Conservation (phyloP, 2,797 vertebrate genomes). For the Semotilus atromaculatus region DNA sequence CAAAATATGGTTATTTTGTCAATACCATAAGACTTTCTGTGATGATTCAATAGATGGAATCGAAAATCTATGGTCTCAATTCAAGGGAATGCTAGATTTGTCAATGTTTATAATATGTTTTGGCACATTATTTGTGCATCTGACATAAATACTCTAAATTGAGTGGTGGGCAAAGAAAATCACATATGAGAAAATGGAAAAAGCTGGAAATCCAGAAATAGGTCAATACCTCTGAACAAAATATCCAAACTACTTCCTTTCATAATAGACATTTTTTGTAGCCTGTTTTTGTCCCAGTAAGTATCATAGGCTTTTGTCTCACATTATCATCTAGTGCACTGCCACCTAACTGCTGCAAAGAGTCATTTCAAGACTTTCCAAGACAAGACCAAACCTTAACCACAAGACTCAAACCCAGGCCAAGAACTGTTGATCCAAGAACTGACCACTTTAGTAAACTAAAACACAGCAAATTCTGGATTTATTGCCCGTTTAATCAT, state of each 20-base stretch:
- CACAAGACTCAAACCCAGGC: background rate
- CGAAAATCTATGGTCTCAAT: background rate
- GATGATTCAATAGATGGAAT: background rate
- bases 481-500: background rate
- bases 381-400: background rate
- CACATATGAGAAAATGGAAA: background rate
- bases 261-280: no score
- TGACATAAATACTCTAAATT: background rate
- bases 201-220: background rate
- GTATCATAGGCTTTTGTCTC: slow-evolving; percentile 31
- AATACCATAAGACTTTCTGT: background rate
- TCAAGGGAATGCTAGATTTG: background rate
- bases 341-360: slow-evolving; percentile 56
- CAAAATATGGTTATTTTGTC: background rate
- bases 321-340: slow-evolving; percentile 13
- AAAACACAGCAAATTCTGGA: background rate
- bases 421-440: background rate
- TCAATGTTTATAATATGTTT: background rate
- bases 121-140: background rate
- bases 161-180: background rate
- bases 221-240: background rate
- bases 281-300: background rate
- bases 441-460: background rate
- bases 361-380: background rate
- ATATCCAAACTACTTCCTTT: background rate